Evolutionary conservation across 2,888 invertebrate species (phyloP), one percentile per base, ranked within the genome.

Genomic region (Stenolophus ochropezus): DNA sequence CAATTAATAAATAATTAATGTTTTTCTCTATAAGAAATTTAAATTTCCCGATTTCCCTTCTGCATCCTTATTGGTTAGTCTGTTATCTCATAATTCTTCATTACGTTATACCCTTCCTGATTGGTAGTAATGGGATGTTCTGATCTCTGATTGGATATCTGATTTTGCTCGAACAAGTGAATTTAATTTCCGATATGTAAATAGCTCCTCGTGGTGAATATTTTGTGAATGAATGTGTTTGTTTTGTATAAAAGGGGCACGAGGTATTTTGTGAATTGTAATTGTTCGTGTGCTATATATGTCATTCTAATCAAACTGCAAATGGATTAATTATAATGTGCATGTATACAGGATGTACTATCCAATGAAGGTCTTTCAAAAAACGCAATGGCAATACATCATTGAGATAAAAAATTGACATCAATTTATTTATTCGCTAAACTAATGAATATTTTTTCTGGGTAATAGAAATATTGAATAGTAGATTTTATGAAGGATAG

Each of bases 171-270:
- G 27, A 27, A 61, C 33, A 69, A 33, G 65, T 73, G 73, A 73
- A 73, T 73, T 49, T 73, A 73, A 73, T 73, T 73, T 73, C 73
- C 73, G 73, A 49, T 73, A 73, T 73, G 73, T 73, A 73, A 73
- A 73, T 73, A n/a, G 21, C 14, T 49, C 49, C 23, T 14, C 8
- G 18, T 47, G 16, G 16, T 47, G 73, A 73, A 73, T 73, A 49
- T 73, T 73, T 73, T 49, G 49, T 73, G 73, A 73, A 73, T 73
- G 21, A 49, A 73, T 49, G 21, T 73, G 73, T 73, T 73, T 73
- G 27, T 73, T 47, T 49, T 73, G 73, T 73, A 73, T 73, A 73
- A 73, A 49, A 73, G 69, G 73, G 21, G 18, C 49, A 49, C 18
- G 47, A 11, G 18, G 49, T 47, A 23, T 47, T 73, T 73, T 49